These are phyloP conservation scores for Tylochromis polylepis DNA, from an alignment of 2,113 vertebrate species.

Conservation along the genomic window DNA sequence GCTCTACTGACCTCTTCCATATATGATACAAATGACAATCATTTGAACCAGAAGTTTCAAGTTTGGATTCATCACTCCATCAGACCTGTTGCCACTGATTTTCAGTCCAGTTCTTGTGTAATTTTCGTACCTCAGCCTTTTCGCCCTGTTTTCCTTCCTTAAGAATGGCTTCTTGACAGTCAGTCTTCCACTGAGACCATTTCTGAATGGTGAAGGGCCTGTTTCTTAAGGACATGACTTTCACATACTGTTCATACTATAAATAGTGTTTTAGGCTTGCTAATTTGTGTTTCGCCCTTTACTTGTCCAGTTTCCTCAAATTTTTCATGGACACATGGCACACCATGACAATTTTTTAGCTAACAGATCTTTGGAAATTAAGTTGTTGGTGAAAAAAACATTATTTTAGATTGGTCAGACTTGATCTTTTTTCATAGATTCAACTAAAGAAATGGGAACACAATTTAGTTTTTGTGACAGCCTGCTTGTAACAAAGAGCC, in stretches of 20 bases:
- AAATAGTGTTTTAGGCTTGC: background rate
- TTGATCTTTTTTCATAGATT: background rate
- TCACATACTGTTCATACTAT: background rate
- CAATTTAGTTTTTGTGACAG: background rate
- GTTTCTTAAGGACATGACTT: background rate
- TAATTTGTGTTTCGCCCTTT: background rate
- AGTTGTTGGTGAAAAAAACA: background rate
- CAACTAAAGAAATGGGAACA: background rate
- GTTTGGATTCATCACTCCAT: background rate
- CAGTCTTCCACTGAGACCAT: background rate
- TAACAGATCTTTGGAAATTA: background rate
- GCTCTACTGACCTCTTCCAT: background rate
- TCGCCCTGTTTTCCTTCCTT: background rate
- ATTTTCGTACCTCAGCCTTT: background rate
- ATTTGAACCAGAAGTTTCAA: background rate
- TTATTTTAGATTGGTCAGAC: background rate
- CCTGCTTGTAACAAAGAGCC: background rate
- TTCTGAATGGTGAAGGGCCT: background rate
- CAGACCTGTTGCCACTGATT: background rate
- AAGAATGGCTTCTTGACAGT: background rate
- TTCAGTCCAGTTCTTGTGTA: background rate
- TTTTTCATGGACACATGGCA: background rate
- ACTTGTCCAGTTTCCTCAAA: background rate
- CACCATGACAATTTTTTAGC: background rate
- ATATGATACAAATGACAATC: background rate